phyloP scores from a whole-genome alignment of 2,888 invertebrate species.

The Blera fallax region DNA sequence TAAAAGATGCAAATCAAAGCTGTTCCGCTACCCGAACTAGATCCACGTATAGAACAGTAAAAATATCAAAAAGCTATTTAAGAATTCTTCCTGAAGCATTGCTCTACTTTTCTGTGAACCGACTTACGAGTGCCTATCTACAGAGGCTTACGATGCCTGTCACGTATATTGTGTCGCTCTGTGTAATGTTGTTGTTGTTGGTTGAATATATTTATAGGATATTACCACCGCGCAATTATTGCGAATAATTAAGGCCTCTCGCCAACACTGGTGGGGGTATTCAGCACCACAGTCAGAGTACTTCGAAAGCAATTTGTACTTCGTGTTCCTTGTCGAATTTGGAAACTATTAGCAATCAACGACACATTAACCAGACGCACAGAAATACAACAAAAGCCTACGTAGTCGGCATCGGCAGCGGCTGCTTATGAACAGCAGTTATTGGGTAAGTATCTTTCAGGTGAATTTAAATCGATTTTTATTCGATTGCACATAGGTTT shows the following conservation, averaged over 20 bases:
- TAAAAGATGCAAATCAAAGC: constrained; percentile 45
- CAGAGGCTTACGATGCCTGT: constrained; percentile 30
- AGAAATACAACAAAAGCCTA: neutral
- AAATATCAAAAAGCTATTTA: constrained; percentile 38
- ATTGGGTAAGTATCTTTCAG: constrained; percentile 53
- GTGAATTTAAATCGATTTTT: constrained; percentile 68
- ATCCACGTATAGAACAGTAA: constrained; percentile 19
- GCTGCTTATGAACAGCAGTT: neutral
- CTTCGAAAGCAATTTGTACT: constrained; percentile 34
- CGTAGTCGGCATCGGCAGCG: neutral
- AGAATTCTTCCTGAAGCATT: constrained; percentile 54
- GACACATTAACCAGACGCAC: constrained; percentile 3
- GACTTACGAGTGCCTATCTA: too few species aligned
- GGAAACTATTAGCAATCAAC: constrained; percentile 25
- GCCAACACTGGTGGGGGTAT: neutral
- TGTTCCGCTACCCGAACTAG: constrained; percentile 58
- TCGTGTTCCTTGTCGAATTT: constrained; percentile 32
- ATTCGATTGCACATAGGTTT: constrained; percentile 47
- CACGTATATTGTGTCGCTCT: constrained; percentile 61
- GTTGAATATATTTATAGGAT: constrained; percentile 32
- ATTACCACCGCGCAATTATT: constrained; percentile 22
- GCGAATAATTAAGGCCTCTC: constrained; percentile 47
- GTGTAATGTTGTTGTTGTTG: constrained; percentile 7
- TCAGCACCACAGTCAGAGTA: neutral
- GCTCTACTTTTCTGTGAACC: constrained; percentile 37